phyloP scores from a whole-genome alignment of 2,113 vertebrate genomes.

The Nycticorax nycticorax region DNA sequence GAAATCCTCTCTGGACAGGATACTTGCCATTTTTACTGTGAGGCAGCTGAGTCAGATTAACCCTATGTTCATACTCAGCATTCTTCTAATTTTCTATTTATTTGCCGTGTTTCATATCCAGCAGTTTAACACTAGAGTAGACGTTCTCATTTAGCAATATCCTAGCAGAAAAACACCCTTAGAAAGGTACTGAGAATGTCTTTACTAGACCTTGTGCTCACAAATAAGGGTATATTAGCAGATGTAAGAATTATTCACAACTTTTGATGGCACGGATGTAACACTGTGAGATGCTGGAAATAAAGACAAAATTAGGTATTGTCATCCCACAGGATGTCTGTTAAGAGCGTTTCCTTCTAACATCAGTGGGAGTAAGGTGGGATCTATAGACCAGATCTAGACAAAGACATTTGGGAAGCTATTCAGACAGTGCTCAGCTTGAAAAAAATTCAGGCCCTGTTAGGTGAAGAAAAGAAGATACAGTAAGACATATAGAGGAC shows the following conservation, averaged over 20 bases:
- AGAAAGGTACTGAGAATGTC: not conserved
- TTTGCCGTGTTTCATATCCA: not conserved
- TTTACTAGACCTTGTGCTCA: not conserved
- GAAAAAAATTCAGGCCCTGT: not conserved
- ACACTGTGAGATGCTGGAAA: not conserved
- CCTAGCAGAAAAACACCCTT: not conserved
- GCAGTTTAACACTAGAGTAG: not conserved
- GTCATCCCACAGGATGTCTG: not conserved
- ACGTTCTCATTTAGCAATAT: not conserved
- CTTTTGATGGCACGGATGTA: not conserved
- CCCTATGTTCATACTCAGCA: not conserved
- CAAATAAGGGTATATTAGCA: not conserved
- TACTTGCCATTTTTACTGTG: not conserved
- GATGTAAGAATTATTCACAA: not conserved
- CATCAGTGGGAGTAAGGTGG: not conserved
- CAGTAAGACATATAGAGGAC: not conserved
- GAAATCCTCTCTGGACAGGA: not conserved
- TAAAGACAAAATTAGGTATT: not conserved
- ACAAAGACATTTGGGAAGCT: constrained; percentile 24
- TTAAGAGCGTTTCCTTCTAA: not conserved
- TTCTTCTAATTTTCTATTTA: not conserved
- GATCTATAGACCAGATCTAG: constrained; percentile 15
- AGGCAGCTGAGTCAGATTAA: not conserved
- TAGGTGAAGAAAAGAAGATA: not conserved
- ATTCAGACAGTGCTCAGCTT: constrained; percentile 31